Percentiles rank a stretch among this genome's conserved stretches.
These are phyloP conservation scores for Rhabditoides inermis DNA, from an alignment of 2,888 invertebrate species.

Conservation along the genomic window DNA sequence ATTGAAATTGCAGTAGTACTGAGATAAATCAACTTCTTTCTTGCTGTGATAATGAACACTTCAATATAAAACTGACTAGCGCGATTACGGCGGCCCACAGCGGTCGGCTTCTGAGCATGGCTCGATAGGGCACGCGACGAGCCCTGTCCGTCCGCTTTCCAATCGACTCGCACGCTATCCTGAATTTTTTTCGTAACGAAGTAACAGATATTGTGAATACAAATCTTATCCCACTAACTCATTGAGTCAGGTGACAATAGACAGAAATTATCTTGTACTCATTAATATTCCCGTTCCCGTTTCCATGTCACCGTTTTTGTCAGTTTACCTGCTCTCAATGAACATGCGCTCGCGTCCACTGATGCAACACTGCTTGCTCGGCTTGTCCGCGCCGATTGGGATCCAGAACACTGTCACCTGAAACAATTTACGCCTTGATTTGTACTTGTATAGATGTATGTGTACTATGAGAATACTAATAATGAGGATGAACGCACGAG, in stretches of 20 bases:
- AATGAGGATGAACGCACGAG: slow-evolving; percentile 14
- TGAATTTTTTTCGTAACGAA: slow-evolving; percentile 5
- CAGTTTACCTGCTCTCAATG: slow-evolving; percentile 39
- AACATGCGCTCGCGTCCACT: slow-evolving; percentile 39
- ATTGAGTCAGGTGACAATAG: too few relatives aligned
- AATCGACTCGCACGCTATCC: slow-evolving; percentile 48
- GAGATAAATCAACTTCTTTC: too few relatives aligned
- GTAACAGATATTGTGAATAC: not conserved
- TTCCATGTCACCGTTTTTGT: slow-evolving; percentile 24
- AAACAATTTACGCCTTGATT: not conserved
- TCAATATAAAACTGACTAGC: too few relatives aligned
- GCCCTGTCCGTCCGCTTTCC: slow-evolving; percentile 43
- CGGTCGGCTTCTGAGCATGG: slow-evolving; percentile 39
- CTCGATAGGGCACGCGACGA: slow-evolving; percentile 38
- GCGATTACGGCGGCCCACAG: slow-evolving; percentile 45
- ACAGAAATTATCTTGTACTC: too few relatives aligned
- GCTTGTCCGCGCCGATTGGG: slow-evolving; percentile 49
- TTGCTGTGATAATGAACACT: too few relatives aligned
- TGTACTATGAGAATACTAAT: not conserved
- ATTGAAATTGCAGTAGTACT: slow-evolving; percentile 8
- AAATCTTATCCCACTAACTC: too few relatives aligned
- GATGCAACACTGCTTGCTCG: slow-evolving; percentile 47
- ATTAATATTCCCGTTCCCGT: slow-evolving; percentile 4
- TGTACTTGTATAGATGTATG: too few relatives aligned
- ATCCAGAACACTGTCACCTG: slow-evolving; percentile 44